Evolutionary conservation across 2,113 vertebrate genomes (phyloP).

Genomic region (Scatophagus argus): DNA sequence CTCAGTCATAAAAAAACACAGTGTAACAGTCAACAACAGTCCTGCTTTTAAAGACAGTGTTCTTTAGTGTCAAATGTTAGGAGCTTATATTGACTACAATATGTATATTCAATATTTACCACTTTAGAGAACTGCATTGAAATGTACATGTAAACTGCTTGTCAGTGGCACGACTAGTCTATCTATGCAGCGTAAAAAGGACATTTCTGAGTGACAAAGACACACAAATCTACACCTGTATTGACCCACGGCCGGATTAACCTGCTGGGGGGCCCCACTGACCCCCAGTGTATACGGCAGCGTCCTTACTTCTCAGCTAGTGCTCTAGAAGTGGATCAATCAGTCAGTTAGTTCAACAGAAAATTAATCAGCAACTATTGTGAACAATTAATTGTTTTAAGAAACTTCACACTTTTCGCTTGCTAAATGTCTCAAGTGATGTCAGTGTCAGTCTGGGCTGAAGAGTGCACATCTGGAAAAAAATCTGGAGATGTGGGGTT

Average conservation of each 20-base stretch:
- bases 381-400: neutral
- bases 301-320: neutral
- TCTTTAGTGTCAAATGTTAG: constrained; percentile 28
- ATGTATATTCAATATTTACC: too few species aligned
- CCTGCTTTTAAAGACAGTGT: neutral
- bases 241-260: neutral
- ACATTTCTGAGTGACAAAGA: neutral
- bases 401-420: too few species aligned
- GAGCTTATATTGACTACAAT: constrained; percentile 11
- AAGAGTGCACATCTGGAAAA: neutral
- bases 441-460: neutral
- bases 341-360: neutral
- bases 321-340: neutral
- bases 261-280: neutral
- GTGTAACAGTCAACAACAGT: constrained; percentile 26
- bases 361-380: neutral
- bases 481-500: neutral
- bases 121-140: constrained; percentile 39
- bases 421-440: neutral
- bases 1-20: constrained; percentile 59
- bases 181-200: neutral
- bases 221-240: neutral
- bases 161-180: neutral
- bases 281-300: neutral
- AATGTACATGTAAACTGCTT: constrained; percentile 19